Conservation (phyloP, 2,113 vertebrate species). For the Alligator mississippiensis region DNA sequence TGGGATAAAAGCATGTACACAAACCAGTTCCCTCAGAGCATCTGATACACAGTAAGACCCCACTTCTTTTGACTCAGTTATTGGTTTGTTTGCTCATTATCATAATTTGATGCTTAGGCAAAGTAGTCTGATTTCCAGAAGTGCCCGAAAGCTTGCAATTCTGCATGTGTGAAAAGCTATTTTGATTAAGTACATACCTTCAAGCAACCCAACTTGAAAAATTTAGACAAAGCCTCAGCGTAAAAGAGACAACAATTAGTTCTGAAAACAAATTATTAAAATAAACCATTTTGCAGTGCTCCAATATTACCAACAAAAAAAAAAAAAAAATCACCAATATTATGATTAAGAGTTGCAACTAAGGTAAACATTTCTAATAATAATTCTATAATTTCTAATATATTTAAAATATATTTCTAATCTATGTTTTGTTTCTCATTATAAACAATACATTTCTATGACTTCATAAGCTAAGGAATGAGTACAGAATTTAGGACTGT, state of each 20-base stretch:
- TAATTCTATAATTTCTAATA: background rate
- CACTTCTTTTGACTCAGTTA: too few species aligned
- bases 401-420: background rate
- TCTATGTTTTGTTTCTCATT: background rate
- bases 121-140: background rate
- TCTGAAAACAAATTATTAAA: background rate
- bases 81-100: background rate
- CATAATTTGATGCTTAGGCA: accelerated
- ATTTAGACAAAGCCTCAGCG: background rate
- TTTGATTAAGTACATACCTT: background rate
- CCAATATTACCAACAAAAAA: background rate
- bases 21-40: too few species aligned
- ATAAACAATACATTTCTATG: background rate
- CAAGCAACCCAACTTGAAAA: background rate
- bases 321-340: background rate
- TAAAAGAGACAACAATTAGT: background rate
- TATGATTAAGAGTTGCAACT: background rate
- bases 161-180: background rate
- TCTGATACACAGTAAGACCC: too few species aligned
- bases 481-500: background rate
- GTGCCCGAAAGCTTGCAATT: background rate
- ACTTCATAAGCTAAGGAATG: background rate
- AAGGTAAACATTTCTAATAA: background rate
- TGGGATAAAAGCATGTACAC: too few species aligned
- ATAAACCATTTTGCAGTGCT: background rate